Base-by-base conservation (phyloP, 2,113 vertebrate species). In the Aptenodytes forsteri region DNA sequence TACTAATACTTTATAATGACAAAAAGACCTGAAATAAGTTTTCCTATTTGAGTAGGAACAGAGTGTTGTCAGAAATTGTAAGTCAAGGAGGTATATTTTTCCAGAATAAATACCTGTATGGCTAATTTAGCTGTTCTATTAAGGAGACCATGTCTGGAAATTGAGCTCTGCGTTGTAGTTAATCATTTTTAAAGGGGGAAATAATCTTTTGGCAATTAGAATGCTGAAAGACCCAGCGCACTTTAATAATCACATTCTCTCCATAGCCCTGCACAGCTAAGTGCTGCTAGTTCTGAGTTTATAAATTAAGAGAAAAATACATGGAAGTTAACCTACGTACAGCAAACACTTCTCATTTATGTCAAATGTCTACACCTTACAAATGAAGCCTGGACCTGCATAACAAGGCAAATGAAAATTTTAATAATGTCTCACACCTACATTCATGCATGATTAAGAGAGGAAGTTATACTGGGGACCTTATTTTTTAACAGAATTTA, bases 141-240 rank as follows among this genome's bases (percentile, higher is more conserved):
- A 89, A 56, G 61, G 22, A 94, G 10, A 19, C 36, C 20, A 23
- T 34, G 27, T 76, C 66, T 85, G 61, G 58, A 95, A 96, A 95
- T 27, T 72, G 80, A 95, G 36, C 32, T 97, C 59, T 84, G 32
- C 85, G 30, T 93, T 87, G 40, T 27, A 92, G 56, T 62, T 95
- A 96, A 92, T 94, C 69, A 89, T 79, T 49, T 77, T 79, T 83
- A 73, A 93, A 87, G 47, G 38, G 56, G 36, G 22, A 94, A 94
- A 92, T 85, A 92, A 87, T 94, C 69, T 96, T 94, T 56, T 26
- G 52, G 49, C 30, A 76, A 96, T 92, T 91, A 93, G 81, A 91
- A 84, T 58, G 61, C 56, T 46, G 27, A 85, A 93, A 87, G 79
- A 70, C 42, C 7, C 32, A 55, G 30, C 0, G 3, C 56, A 85